phyloP scores from a whole-genome alignment of 2,797 vertebrate species.

The Smutsia temminckii region DNA sequence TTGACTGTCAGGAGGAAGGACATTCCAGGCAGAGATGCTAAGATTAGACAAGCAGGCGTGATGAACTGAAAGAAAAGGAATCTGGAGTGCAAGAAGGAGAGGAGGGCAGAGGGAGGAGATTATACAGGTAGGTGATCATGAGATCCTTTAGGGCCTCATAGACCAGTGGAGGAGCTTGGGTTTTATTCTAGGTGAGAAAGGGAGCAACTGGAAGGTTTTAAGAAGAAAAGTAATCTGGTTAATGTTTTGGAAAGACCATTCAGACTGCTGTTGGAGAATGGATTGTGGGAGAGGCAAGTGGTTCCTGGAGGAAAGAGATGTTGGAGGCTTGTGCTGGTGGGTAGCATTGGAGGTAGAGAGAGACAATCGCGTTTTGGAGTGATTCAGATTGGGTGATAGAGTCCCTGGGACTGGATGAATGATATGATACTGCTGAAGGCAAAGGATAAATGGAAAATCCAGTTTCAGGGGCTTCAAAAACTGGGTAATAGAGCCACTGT shows the following conservation, averaged over 20 bases:
- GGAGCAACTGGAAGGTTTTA: neutral
- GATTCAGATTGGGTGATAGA: neutral
- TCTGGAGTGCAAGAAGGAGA: neutral
- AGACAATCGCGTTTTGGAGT: neutral
- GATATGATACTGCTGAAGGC: neutral
- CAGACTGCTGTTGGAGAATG: neutral
- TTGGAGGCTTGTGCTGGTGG: neutral
- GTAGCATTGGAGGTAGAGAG: neutral
- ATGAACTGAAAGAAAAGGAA: neutral
- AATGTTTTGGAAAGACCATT: neutral
- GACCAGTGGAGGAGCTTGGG: neutral
- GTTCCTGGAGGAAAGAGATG: neutral
- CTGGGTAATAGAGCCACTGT: neutral
- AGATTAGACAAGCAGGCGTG: neutral
- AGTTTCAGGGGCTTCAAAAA: neutral
- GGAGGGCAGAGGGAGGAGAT: neutral
- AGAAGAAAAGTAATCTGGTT: neutral
- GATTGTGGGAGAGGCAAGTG: neutral
- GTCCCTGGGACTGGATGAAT: neutral
- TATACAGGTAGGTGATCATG: rapidly evolving
- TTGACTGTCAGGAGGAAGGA: neutral
- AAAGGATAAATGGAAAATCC: neutral
- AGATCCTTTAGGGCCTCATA: neutral
- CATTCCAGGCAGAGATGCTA: neutral
- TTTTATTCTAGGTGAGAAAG: neutral